These are phyloP conservation scores for Zaprionus camerounensis DNA, from an alignment of 1,140 invertebrate genomes.

Conservation along the genomic window DNA sequence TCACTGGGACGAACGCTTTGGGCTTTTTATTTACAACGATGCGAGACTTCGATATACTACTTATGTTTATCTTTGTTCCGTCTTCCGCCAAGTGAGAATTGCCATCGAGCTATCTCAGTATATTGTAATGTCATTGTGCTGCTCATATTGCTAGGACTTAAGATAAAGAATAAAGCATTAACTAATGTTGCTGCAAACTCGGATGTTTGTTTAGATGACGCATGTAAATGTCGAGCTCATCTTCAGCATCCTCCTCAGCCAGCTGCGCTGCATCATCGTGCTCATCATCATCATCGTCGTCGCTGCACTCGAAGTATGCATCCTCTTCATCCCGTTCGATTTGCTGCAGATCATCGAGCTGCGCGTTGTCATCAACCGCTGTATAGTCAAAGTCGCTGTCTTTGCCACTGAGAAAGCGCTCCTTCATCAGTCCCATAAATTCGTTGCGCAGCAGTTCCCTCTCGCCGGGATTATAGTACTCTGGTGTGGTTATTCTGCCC, in stretches of 20 bases:
- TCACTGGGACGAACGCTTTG: slow-evolving; percentile 24
- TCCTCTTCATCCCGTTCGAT: slow-evolving; percentile 92
- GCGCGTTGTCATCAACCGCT: slow-evolving; percentile 90
- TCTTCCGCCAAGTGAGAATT: background rate
- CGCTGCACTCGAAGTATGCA: slow-evolving; percentile 93
- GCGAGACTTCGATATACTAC: background rate
- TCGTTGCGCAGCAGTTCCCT: slow-evolving; percentile 90
- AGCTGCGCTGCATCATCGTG: slow-evolving; percentile 69
- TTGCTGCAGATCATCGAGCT: slow-evolving; percentile 91
- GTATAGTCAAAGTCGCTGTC: slow-evolving; percentile 92
- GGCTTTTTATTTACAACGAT: background rate
- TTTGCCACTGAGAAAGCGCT: slow-evolving; percentile 92
- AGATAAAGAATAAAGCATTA: slow-evolving; percentile 27
- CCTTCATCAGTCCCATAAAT: slow-evolving; percentile 94
- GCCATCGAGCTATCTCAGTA: background rate
- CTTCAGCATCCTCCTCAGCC: slow-evolving; percentile 84
- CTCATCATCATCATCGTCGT: slow-evolving; percentile 82
- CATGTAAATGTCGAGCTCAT: slow-evolving; percentile 91
- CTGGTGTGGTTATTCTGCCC: slow-evolving; percentile 78
- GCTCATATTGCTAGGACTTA: slow-evolving; percentile 34
- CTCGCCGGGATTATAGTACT: slow-evolving; percentile 84
- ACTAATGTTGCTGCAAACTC: slow-evolving; percentile 60
- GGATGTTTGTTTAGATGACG: slow-evolving; percentile 85
- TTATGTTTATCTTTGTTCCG: background rate
- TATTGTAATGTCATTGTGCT: slow-evolving; percentile 26